Evolutionary conservation across 2,888 invertebrate species (phyloP), one percentile per base, ranked within the genome.

Genomic region (Aphrophora alni): DNA sequence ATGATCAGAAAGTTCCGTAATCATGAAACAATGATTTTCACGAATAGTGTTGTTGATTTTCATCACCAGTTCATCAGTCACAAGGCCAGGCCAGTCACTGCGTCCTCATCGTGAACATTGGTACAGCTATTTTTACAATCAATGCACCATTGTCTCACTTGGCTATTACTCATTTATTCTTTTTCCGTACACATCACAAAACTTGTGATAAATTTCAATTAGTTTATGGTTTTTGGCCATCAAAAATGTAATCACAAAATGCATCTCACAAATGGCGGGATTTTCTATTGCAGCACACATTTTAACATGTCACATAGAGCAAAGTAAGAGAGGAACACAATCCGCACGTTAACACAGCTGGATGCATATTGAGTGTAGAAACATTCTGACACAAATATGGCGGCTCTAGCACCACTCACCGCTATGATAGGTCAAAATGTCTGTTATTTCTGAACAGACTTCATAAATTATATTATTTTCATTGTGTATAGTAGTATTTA

Each of bases 1-100:
- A 38, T 38, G 38, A 38, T n/a, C 38, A 8, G 28, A 74, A 14
- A 74, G 74, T 74, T 38, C 21, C 12, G 25, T 74, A 74, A 74
- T 74, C n/a, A 26, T 28, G n/a, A n/a, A n/a, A n/a, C n/a, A n/a
- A n/a, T n/a, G n/a, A 21, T 69, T 3, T 26, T 71, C n/a, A 71
- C 27, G 17, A 26, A 26, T 71, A 26, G 25, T 71, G 1, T 26
- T 2, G 4, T 28, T 71, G 71, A 71, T 71, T 71, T 71, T 38
- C 24, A 24, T 24, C 38, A 74, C 17, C 38, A 33, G 14, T n/a
- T 74, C 33, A n/a, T 74, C 38, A 74, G 14, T 74, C 17, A 74
- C 74, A 17, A 74, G 38, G 21, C 24, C 38, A 21, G 33, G 70
- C 21, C 59, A 1, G 25, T 17, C 26, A 27, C 78, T 26, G 78